phyloP scores from a whole-genome alignment of 1,140 invertebrate genomes.

The Drosophila ohnishii region DNA sequence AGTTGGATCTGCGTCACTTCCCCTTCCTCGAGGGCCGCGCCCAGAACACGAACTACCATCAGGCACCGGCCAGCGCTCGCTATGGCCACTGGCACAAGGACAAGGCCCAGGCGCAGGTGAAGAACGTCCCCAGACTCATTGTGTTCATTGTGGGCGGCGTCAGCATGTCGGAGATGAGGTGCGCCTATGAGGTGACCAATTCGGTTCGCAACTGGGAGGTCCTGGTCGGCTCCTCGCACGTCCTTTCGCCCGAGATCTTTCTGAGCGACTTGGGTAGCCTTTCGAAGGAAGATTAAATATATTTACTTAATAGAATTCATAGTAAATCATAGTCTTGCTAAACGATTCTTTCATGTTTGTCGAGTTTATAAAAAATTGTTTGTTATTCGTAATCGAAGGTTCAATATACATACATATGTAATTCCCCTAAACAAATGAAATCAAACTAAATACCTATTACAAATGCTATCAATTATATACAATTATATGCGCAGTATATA shows the following conservation, averaged over 20 bases:
- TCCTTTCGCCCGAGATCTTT: conserved; percentile 97
- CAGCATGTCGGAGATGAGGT: conserved; percentile 98
- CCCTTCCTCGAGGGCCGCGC: conserved; percentile 96
- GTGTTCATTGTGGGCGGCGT: conserved; percentile 98
- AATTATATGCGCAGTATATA: conserved; percentile 17
- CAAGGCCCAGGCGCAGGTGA: conserved; percentile 94
- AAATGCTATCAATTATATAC: conserved; percentile 16
- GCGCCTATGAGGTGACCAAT: conserved; percentile 98
- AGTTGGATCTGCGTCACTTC: conserved; percentile 97
- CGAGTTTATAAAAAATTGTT: conserved; percentile 32
- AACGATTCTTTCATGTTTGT: conserved; percentile 24
- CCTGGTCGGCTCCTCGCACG: conserved; percentile 97
- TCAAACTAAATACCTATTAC: conserved; percentile 9
- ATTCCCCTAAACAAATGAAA: conserved; percentile 17
- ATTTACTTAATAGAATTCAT: conserved; percentile 11
- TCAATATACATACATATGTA: conserved; percentile 23
- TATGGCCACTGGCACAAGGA: conserved; percentile 99
- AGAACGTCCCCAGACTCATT: conserved; percentile 98
- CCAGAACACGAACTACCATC: conserved; percentile 91
- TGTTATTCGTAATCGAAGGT: conserved; percentile 34
- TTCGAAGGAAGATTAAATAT: conserved; percentile 79
- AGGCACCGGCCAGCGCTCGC: conserved; percentile 95
- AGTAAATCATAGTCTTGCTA: conserved; percentile 27
- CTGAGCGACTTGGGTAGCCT: conserved; percentile 94
- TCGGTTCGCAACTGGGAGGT: conserved; percentile 99